Evolutionary conservation across 1,140 invertebrate genomes (phyloP).

Genomic region (Rhopalosiphum padi): DNA sequence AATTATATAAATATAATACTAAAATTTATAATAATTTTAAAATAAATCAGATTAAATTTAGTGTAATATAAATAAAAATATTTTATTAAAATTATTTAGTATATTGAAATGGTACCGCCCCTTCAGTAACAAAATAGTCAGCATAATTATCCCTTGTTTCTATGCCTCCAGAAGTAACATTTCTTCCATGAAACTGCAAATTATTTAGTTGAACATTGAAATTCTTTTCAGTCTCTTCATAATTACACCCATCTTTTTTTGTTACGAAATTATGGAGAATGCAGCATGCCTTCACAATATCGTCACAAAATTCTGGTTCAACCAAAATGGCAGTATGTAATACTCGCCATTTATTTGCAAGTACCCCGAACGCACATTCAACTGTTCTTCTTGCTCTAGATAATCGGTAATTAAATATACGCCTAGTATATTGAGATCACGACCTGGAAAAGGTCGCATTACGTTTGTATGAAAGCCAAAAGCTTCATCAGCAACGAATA

Average conservation of each 20-base stretch:
- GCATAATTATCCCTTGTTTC: background rate
- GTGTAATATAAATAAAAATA: no score
- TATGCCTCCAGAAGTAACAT: slow-evolving; percentile 14
- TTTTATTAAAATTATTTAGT: no score
- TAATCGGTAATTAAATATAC: slow-evolving; percentile 1
- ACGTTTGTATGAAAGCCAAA: background rate
- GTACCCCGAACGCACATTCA: background rate
- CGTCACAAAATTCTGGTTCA: slow-evolving; percentile 7
- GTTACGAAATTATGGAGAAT: slow-evolving; percentile 12
- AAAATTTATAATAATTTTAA: no score
- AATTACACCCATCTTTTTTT: slow-evolving; percentile 4
- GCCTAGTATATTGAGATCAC: background rate
- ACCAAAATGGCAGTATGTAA: background rate
- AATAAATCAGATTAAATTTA: no score
- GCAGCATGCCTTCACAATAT: background rate
- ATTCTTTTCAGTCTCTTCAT: background rate
- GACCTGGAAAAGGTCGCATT: slow-evolving; percentile 10
- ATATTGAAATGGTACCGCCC: no score
- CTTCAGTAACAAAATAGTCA: background rate
- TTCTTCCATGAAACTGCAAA: background rate
- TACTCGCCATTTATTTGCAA: background rate
- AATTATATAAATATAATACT: no score
- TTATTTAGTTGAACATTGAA: background rate
- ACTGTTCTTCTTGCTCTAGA: background rate
- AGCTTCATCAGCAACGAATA: slow-evolving; percentile 2